Percentiles rank a stretch among this genome's conserved stretches.
Conservation (phyloP, 2,888 invertebrate genomes). For the Rhaphigaster nebulosa region DNA sequence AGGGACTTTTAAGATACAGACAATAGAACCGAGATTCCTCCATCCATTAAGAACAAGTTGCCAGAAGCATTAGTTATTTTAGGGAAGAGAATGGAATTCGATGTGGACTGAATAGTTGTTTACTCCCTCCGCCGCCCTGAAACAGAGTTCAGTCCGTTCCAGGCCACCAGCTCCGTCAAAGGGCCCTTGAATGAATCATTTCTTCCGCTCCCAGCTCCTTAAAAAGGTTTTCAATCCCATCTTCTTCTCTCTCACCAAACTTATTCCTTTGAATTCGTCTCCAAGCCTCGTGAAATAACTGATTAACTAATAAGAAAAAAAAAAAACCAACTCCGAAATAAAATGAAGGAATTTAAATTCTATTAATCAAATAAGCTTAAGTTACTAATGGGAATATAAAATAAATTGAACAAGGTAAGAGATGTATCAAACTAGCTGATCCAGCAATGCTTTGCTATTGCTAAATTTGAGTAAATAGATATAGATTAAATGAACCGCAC, state of each 20-base stretch:
- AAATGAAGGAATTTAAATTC: background rate
- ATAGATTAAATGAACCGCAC: too few relatives aligned
- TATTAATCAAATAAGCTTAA: too few relatives aligned
- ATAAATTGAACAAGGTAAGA: too few relatives aligned
- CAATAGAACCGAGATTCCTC: background rate
- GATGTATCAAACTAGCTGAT: too few relatives aligned
- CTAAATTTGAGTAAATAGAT: too few relatives aligned
- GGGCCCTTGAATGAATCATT: background rate
- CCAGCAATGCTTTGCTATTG: too few relatives aligned
- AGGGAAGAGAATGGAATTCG: background rate
- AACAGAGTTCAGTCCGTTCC: background rate
- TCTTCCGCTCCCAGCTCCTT: background rate
- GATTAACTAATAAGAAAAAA: background rate
- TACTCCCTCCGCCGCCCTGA: background rate
- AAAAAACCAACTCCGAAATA: background rate
- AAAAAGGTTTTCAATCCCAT: background rate
- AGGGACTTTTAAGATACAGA: background rate
- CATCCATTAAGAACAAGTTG: background rate
- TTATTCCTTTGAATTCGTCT: background rate
- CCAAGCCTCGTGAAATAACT: background rate
- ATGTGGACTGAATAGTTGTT: background rate
- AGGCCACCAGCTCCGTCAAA: background rate
- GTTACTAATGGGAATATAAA: too few relatives aligned
- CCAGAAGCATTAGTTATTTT: background rate
- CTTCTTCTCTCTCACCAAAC: background rate